A percentile compares a stretch with the other conserved stretches of the same genome.
Conservation (phyloP, 2,888 invertebrate species). For the Oxyscelio sp. region DNA sequence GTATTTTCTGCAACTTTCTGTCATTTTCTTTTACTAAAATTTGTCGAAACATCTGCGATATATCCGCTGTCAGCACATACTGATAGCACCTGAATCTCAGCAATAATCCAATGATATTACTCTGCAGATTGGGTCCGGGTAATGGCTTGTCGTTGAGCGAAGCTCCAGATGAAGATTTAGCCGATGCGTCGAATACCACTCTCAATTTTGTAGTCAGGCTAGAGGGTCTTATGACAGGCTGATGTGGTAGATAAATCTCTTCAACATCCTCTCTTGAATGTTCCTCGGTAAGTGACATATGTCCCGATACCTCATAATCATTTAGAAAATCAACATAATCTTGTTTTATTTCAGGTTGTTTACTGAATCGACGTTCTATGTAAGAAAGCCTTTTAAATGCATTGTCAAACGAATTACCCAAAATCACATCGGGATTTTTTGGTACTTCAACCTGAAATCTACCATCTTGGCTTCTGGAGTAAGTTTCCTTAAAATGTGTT, state of each 20-base stretch:
- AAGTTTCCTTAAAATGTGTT: background rate
- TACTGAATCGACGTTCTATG: background rate
- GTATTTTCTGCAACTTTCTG: constrained; percentile 14
- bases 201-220: background rate
- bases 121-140: constrained; percentile 18
- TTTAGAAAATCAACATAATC: constrained; percentile 45
- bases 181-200: constrained; percentile 10
- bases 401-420: constrained; percentile 24
- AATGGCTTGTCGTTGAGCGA: constrained; percentile 19
- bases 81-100: constrained; percentile 25
- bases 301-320: background rate
- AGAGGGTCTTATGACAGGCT: background rate
- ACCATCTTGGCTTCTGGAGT: background rate
- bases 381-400: constrained; percentile 34
- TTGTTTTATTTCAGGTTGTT: background rate
- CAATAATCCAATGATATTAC: constrained; percentile 33
- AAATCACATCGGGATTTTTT: background rate
- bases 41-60: constrained; percentile 25
- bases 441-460: constrained; percentile 11
- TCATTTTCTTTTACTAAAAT: background rate
- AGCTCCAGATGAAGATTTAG: background rate
- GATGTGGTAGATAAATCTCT: background rate
- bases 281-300: background rate
- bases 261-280: background rate
- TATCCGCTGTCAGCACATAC: constrained; percentile 29